A percentile compares a stretch with the other conserved stretches of the same genome.
These are phyloP conservation scores for Conger conger DNA, from an alignment of 2,113 vertebrate species.

Conservation along the genomic window DNA sequence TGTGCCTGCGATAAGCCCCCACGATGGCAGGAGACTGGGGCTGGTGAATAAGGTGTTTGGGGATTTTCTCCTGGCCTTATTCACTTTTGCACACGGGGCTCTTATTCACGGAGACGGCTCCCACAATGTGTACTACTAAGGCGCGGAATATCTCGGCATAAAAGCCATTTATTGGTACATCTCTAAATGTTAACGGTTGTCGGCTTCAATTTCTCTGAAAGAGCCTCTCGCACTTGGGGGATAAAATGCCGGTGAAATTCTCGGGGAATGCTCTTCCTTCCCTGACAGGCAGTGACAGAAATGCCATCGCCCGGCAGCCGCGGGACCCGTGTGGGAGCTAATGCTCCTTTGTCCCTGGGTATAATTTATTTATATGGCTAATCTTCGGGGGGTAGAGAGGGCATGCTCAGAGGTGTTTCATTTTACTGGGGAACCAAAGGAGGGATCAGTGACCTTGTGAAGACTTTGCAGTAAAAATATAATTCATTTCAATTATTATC, in stretches of 20 bases:
- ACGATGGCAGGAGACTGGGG: background rate
- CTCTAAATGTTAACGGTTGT: conserved; percentile 86
- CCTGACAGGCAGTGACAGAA: conserved; percentile 79
- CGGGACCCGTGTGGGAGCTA: conserved; percentile 48
- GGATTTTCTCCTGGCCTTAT: conserved; percentile 47
- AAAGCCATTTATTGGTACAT: conserved; percentile 77
- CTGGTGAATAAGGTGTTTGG: conserved; percentile 13
- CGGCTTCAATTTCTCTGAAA: conserved; percentile 77
- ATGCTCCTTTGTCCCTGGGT: conserved; percentile 51
- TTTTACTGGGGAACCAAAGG: conserved; percentile 55
- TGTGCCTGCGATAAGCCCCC: conserved; percentile 9
- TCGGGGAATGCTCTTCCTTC: conserved; percentile 53
- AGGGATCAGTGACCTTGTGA: conserved; percentile 61
- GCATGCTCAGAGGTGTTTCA: conserved; percentile 60
- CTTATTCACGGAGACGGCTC: conserved; percentile 31
- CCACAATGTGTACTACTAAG: conserved; percentile 50
- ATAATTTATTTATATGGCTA: conserved; percentile 66
- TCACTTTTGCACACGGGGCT: conserved; percentile 44
- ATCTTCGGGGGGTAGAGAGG: conserved; percentile 61
- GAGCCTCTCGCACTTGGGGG: conserved; percentile 66
- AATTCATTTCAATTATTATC: conserved; percentile 57
- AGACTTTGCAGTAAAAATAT: conserved; percentile 51
- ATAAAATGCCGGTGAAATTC: conserved; percentile 70
- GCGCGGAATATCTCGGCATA: conserved; percentile 65
- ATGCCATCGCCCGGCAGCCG: conserved; percentile 66